Base-by-base conservation (phyloP, 1,140 invertebrate genomes). In the Drosophila punjabiensis region DNA sequence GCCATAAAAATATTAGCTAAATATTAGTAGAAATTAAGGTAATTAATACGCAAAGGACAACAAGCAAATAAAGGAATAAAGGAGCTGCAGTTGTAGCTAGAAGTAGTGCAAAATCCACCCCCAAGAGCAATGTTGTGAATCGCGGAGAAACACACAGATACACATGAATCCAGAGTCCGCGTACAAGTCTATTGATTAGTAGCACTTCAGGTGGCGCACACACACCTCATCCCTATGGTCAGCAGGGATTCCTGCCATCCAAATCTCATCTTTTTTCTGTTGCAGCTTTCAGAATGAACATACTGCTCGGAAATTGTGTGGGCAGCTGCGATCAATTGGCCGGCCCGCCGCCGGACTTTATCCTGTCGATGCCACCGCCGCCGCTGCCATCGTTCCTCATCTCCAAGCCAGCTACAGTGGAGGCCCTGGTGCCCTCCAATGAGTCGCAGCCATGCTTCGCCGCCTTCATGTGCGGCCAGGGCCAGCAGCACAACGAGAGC, bases 291-390 rank as follows among this genome's bases (percentile, higher is more conserved):
- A 45, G 41, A 13, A 88, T 89, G 89, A 86, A 92, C 52, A 59
- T 82, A 61, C 48, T 92, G 62, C 45, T 92, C n/a, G 83, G 86
- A 30, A 92, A 91, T 67, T 93, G 92, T 45, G 78, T 71, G 39
- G 94, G 95, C 41, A 95, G 95, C 79, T 96, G 95, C 83, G 95
- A 89, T 47, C 86, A 95, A 81, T 95, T 95, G n/a, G 92, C 96
- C 20, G 96, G 96, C 9, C 96, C 97, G n/a, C 96, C 97, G 14
- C 96, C 96, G 3, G 96, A 97, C 88, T 95, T 95, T 55, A 97
- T 97, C 74, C 93, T 97, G 52, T 95, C 95, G 71, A 95, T 97
- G 93, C 96, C 97, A n/a, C 97, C 96, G 33, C 97, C 96, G 3
- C 97, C 96, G 4, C 94, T 97, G 70, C 96, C 96, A 8, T 94